A percentile compares a stretch with the other conserved stretches of the same genome.
Evolutionary conservation across 2,113 vertebrate species (phyloP).

Genomic region (Callocephalon fimbriatum): DNA sequence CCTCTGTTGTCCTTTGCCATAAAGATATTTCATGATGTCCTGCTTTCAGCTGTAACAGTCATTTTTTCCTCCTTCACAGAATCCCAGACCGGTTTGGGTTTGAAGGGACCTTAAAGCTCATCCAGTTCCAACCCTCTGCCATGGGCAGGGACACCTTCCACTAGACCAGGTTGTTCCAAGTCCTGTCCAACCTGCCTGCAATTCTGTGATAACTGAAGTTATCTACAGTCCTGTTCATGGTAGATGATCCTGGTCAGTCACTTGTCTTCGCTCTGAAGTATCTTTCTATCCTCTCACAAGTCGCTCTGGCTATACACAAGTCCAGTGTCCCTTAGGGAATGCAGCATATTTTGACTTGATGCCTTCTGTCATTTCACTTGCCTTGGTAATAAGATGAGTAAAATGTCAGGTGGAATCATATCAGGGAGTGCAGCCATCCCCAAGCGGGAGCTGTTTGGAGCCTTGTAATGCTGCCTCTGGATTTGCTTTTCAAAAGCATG

Average conservation of each 20-base stretch:
- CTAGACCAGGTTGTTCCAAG: background rate
- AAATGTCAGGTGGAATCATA: slow-evolving; percentile 51
- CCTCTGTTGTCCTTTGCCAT: background rate
- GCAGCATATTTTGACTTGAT: slow-evolving; percentile 40
- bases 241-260: background rate
- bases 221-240: background rate
- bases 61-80: background rate
- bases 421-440: background rate
- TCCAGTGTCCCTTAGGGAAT: background rate
- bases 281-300: background rate
- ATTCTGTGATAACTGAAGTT: background rate
- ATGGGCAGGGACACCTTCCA: background rate
- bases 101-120: background rate
- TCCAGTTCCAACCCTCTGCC: background rate
- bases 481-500: background rate
- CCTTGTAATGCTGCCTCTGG: background rate
- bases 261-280: background rate
- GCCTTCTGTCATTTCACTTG: slow-evolving; percentile 54
- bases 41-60: background rate
- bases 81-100: background rate
- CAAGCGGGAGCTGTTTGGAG: background rate
- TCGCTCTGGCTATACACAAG: background rate
- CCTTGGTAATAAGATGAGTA: slow-evolving; percentile 35
- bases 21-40: background rate
- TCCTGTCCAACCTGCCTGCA: background rate